phyloP scores from a whole-genome alignment of 2,797 vertebrate species.

The Oophaga sylvatica region DNA sequence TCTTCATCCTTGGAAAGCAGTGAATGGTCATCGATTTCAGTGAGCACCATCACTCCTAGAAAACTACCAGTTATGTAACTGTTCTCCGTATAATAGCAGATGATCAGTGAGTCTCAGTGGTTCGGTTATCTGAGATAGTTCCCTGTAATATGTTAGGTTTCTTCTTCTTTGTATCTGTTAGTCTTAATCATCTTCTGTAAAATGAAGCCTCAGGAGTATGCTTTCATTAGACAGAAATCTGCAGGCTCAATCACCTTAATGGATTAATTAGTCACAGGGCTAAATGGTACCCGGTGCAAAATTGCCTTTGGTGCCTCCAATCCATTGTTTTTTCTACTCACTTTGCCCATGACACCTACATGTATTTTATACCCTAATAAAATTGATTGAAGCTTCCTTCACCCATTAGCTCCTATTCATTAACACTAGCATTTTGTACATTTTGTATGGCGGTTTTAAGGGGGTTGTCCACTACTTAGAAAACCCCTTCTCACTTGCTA shows the following conservation, averaged over 20 bases:
- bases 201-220: conserved; percentile 58
- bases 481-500: no score
- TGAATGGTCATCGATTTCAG: neutral
- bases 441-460: no score
- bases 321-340: no score
- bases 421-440: no score
- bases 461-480: no score
- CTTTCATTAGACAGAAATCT: conserved; percentile 55
- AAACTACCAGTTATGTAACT: neutral
- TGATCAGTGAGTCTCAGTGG: neutral
- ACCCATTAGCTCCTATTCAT: no score
- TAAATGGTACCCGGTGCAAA: no score
- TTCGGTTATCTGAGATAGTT: neutral
- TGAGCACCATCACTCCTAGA: neutral
- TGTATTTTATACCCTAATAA: no score
- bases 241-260: conserved; percentile 67
- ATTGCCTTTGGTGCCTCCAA: no score
- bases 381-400: no score
- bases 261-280: conserved; percentile 69
- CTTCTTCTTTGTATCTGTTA: conserved; percentile 33
- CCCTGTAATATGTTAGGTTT: neutral
- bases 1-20: neutral
- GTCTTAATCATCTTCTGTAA: conserved; percentile 40
- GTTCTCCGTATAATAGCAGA: neutral
- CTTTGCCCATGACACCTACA: no score